Conservation (phyloP, 2,797 vertebrate genomes). For the Tolypeutes matacus region DNA sequence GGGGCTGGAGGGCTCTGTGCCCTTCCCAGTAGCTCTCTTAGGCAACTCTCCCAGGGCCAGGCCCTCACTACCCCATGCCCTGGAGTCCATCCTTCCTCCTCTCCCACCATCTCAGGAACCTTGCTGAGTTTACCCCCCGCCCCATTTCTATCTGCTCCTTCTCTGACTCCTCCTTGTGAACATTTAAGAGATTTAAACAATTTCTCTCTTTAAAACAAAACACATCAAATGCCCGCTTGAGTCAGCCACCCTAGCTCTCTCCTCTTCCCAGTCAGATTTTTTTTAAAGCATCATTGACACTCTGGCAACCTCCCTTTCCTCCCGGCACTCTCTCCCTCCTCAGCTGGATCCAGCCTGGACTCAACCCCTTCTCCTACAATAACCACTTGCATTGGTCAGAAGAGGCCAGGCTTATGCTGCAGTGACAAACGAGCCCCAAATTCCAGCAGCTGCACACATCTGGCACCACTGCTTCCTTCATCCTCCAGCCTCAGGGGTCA, state of each 20-base stretch:
- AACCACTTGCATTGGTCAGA: background rate
- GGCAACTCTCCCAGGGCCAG: background rate
- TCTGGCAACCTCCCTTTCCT: background rate
- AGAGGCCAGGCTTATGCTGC: background rate
- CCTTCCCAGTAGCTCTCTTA: background rate
- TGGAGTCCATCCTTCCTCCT: background rate
- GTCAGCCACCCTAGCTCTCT: background rate
- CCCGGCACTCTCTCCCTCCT: background rate
- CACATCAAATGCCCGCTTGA: background rate
- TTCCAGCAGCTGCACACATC: background rate
- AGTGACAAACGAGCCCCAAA: background rate
- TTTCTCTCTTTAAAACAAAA: background rate
- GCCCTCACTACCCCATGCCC: background rate
- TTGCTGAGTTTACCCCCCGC: background rate
- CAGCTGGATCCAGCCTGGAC: background rate
- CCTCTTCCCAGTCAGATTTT: background rate
- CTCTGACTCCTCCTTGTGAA: background rate
- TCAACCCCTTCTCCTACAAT: background rate
- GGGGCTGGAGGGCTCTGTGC: fast-evolving
- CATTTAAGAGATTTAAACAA: slow-evolving; percentile 1
- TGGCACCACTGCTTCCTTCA: background rate
- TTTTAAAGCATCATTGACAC: background rate
- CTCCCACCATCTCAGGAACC: background rate
- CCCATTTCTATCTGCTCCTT: background rate
- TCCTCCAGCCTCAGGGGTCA: background rate